Conservation (phyloP, 2,888 invertebrate species). For the Zhuqinia jingwanae region DNA sequence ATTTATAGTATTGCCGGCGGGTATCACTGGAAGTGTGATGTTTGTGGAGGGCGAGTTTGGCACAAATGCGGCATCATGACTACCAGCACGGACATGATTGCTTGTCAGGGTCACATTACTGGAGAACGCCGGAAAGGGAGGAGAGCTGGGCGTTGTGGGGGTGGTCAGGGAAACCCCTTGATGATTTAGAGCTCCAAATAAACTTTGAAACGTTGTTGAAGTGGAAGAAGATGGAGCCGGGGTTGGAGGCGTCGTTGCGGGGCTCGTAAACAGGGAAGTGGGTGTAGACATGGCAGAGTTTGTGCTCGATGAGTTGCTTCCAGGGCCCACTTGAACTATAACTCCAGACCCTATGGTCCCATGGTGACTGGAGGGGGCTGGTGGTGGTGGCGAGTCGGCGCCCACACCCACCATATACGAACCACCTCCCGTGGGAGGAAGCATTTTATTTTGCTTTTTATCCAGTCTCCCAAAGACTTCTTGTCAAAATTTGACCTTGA, state of each 20-base stretch:
- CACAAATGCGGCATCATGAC: conserved; percentile 68
- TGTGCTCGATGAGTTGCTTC: conserved; percentile 37
- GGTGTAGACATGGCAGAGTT: conserved; percentile 59
- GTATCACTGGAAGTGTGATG: conserved; percentile 67
- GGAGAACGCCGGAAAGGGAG: conserved; percentile 63
- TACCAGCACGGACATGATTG: conserved; percentile 62
- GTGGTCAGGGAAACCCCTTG: conserved; percentile 23
- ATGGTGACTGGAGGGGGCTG: conserved; percentile 37
- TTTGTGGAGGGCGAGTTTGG: conserved; percentile 66
- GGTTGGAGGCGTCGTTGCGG: conserved; percentile 63
- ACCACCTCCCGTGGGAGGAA: conserved; percentile 33
- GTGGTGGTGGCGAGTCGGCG: conserved; percentile 46
- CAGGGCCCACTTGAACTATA: conserved; percentile 63
- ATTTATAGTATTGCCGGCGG: conserved; percentile 35
- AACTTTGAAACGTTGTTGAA: conserved; percentile 41
- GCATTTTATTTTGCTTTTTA: conserved; percentile 35
- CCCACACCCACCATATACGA: conserved; percentile 25
- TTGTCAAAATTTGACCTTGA: too few species aligned
- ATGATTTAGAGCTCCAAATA: conserved; percentile 48
- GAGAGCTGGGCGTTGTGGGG: neutral
- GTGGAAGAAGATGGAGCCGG: conserved; percentile 52
- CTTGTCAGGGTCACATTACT: conserved; percentile 66
- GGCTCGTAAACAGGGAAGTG: conserved; percentile 48
- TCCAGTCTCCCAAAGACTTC: too few species aligned
- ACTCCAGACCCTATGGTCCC: conserved; percentile 23